Base-by-base conservation (phyloP, 2,888 invertebrate genomes). In the Muscina levida region DNA sequence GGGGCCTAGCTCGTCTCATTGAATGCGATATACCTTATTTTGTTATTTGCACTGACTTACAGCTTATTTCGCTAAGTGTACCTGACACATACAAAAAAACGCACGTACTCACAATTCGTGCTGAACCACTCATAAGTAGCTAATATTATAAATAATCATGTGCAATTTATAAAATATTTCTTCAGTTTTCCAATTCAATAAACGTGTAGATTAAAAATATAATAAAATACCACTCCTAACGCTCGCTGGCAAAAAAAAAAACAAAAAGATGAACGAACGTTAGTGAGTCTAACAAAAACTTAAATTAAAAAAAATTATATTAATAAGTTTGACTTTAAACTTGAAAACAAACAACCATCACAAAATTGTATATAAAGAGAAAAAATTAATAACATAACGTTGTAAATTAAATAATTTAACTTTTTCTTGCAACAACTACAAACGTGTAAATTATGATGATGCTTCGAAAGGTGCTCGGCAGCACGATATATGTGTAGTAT, bases 401-500 rank as follows among this genome's bases (percentile, higher is more conserved):
- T 53, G 44, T 42, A 57, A 56, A 68, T 67, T 39, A 72, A 79
- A 66, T 39, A 62, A 39, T 68, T 62, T 10, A 19, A 10, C 22
- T 22, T 22, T 51, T 51, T 22, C 8, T 17, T 6, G 10, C 19
- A 15, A 10, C 19, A 51, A 22, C 22, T 48, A 22, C 22, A 53
- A 44, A 59, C 31, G 3, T 31, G 31, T 31, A 31, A 31, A 31
- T 8, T 31, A 31, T 31, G 31, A 31, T 31, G 31, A 73, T 46
- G 42, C 22, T 15, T 44, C 44, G 53, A 68, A 56, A 42, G 65
- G 57, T 71, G 53, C 8, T 31, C 31, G 31, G 31, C 31, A 31
- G 31, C 71, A 79, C 67, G 74, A 79, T 68, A 53, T 72, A 67
- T 59, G 73, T 44, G 53, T 11, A 10, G 46, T n/a, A n/a, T 46